Evolutionary conservation across 2,113 vertebrate species (phyloP), one percentile per base, ranked within the genome.

Genomic region (Phylloscopus trochiloides): DNA sequence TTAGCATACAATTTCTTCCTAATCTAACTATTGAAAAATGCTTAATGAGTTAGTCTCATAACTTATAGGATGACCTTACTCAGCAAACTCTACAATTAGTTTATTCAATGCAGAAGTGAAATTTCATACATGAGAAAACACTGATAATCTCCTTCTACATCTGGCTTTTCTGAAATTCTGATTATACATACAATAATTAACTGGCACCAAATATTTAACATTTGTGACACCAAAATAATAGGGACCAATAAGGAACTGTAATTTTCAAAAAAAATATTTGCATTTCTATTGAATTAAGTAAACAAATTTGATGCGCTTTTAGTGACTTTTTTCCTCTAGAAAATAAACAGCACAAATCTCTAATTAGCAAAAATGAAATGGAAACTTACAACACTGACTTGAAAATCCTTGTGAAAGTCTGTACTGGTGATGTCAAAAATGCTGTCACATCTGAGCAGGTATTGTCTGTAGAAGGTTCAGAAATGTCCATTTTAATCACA

Each of bases 391-490:
- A 91, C 70, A 96, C 73, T 94, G 81, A 93, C 91, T 91, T 94
- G 79, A 94, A 97, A 96, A 94, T 70, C 93, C 77, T 94, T 97
- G 84, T 91, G 61, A 89, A 96, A 96, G 73, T 96, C 94, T 96
- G 91, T 96, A 92, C 89, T 95, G 89, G 81, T 89, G 96, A 94
- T 96, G 87, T 92, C 94, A 96, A 77, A 97, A 96, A 96, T 96
- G 86, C 80, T 96, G 93, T 85, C 94, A 91, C 87, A 95, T 92
- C 84, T 95, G 95, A 96, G 77, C 73, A 3, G 89, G 73, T 94
- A 57, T 54, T 94, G 80, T 95, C 91, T 97, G 94, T 75, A 94
- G 94, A 79, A 88, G 91, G 93, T 95, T 97, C 62, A 94, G 81
- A 96, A 96, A 97, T 18, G 91, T 79, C 89, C 62, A 66, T 91